These are phyloP conservation scores for Percopsis transmontana DNA, from an alignment of 2,113 vertebrate species.

Conservation along the genomic window DNA sequence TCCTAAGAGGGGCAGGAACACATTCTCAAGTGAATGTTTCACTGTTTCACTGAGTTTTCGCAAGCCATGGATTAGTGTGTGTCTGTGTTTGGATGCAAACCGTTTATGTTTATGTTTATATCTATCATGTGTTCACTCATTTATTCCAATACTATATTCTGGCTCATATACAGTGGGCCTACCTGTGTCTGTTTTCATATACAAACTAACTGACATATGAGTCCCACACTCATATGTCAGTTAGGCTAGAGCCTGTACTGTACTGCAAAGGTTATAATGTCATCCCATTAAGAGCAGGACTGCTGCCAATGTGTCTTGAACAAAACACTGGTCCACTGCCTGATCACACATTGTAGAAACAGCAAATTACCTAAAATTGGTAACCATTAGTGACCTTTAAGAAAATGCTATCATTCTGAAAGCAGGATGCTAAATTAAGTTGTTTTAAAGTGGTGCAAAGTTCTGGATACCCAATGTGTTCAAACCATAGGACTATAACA, in stretches of 20 bases:
- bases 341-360: constrained; percentile 24
- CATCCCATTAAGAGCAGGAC: too few species aligned
- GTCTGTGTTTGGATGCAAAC: background rate
- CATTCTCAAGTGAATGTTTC: constrained; percentile 2
- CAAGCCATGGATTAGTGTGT: too few species aligned
- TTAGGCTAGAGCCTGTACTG: background rate
- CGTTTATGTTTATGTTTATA: background rate
- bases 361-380: constrained; percentile 39
- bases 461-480: constrained; percentile 20
- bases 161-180: too few species aligned
- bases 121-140: background rate
- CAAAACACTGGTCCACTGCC: constrained; percentile 22
- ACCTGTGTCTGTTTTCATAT: too few species aligned
- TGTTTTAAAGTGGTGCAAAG: constrained; percentile 31
- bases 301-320: constrained; percentile 3
- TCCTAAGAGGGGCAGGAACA: background rate
- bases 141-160: too few species aligned
- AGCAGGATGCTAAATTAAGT: constrained; percentile 24
- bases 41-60: background rate
- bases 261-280: background rate
- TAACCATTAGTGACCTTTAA: constrained; percentile 55
- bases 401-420: constrained; percentile 20
- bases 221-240: too few species aligned
- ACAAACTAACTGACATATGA: too few species aligned
- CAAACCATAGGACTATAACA: too few species aligned